These are phyloP conservation scores for Xylocopa sonorina DNA, from an alignment of 1,140 invertebrate genomes.

Conservation along the genomic window DNA sequence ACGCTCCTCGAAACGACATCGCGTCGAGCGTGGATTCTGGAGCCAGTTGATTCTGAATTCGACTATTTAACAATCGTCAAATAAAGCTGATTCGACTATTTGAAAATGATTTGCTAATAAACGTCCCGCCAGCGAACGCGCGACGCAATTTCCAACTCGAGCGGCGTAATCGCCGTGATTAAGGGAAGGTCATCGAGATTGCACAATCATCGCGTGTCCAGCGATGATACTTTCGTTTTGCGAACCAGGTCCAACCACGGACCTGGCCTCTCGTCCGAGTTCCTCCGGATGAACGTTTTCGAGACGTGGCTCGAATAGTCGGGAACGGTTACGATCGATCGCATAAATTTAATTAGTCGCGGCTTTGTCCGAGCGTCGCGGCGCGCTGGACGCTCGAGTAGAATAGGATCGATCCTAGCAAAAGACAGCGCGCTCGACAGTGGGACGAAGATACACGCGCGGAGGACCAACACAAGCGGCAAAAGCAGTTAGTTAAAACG, in stretches of 20 bases:
- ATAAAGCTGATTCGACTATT: too few relatives aligned
- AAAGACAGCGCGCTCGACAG: too few relatives aligned
- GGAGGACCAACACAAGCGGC: too few relatives aligned
- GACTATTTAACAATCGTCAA: too few relatives aligned
- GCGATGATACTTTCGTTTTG: slow-evolving; percentile 8
- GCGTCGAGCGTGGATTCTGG: too few relatives aligned
- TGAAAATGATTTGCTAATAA: too few relatives aligned
- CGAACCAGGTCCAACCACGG: not conserved
- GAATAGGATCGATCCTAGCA: not conserved
- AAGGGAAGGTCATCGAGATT: slow-evolving; percentile 22
- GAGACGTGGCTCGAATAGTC: not conserved
- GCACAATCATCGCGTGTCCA: not conserved
- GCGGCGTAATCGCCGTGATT: not conserved
- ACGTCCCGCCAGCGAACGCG: too few relatives aligned
- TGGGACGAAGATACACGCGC: too few relatives aligned
- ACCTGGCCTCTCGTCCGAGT: not conserved
- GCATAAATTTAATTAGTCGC: not conserved
- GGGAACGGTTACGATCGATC: not conserved
- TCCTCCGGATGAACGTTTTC: not conserved
- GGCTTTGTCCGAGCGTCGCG: too few relatives aligned
- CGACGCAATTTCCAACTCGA: not conserved
- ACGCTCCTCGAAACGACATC: too few relatives aligned
- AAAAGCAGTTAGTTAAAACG: too few relatives aligned
- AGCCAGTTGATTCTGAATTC: too few relatives aligned
- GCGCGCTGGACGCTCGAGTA: not conserved